phyloP scores from a whole-genome alignment of 2,797 vertebrate species.

The Centropyge bicolor region DNA sequence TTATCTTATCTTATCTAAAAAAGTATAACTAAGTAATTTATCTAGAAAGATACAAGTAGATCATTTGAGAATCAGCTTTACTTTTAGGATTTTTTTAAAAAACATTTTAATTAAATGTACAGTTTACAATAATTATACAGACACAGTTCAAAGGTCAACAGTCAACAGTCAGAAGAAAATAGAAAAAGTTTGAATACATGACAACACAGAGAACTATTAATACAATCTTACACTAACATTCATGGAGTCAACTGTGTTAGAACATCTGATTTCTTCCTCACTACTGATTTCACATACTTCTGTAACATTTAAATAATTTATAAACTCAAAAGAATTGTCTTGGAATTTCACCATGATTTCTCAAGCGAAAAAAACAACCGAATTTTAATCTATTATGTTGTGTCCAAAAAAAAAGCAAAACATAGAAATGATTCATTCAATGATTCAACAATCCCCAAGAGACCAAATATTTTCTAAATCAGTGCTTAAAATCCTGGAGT shows the following conservation, averaged over 20 bases:
- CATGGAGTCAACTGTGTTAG: background rate
- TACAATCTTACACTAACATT: background rate
- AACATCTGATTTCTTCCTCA: background rate
- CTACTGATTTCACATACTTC: background rate
- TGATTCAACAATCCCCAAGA: background rate
- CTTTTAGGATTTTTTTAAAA: too few relatives aligned
- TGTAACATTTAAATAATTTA: background rate
- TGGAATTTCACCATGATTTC: background rate
- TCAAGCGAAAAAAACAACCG: background rate
- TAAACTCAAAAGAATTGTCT: background rate
- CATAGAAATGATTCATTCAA: background rate
- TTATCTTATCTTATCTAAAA: too few relatives aligned
- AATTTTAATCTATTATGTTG: background rate
- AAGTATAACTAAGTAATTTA: too few relatives aligned
- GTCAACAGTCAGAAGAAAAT: background rate
- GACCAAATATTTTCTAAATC: background rate
- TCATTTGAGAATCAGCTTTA: too few relatives aligned
- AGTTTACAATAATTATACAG: background rate
- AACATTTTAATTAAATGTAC: background rate
- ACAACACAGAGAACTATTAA: background rate
- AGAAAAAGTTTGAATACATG: background rate
- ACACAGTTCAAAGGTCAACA: background rate
- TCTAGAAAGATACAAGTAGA: too few relatives aligned
- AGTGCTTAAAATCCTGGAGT: background rate
- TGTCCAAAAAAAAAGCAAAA: background rate